phyloP scores from a whole-genome alignment of 2,797 vertebrate genomes.

The Erethizon dorsatum region DNA sequence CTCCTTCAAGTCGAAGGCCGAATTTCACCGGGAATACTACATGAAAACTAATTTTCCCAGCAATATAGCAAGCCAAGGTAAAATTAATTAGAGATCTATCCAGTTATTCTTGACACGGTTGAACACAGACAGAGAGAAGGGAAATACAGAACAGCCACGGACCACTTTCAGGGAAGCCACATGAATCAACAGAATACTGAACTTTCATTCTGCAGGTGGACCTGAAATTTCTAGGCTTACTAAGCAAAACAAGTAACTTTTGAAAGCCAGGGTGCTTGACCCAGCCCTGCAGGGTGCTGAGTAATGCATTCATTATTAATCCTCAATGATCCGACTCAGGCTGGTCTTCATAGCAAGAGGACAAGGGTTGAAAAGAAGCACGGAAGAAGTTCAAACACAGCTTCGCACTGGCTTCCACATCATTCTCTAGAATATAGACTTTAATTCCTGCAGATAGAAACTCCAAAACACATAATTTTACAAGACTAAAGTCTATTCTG shows the following conservation, averaged over 20 bases:
- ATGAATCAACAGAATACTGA: slow-evolving; percentile 58
- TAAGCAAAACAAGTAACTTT: slow-evolving; percentile 81
- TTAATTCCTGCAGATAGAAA: slow-evolving; percentile 56
- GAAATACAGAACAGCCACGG: background rate
- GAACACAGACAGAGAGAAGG: background rate
- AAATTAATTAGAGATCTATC: background rate
- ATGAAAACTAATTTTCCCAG: background rate
- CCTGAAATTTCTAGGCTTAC: slow-evolving; percentile 69
- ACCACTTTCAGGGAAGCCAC: background rate
- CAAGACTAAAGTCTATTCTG: background rate
- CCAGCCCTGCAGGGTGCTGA: slow-evolving; percentile 69
- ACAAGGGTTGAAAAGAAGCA: slow-evolving; percentile 75
- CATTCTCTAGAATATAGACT: slow-evolving; percentile 37
- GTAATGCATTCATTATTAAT: slow-evolving; percentile 78
- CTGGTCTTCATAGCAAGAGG: slow-evolving; percentile 70
- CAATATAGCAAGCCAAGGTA: background rate
- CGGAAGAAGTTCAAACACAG: background rate
- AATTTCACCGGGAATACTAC: background rate
- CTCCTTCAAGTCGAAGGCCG: background rate
- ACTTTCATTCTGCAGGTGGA: slow-evolving; percentile 55
- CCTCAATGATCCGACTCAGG: slow-evolving; percentile 71
- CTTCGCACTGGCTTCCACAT: slow-evolving; percentile 48
- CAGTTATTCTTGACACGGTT: background rate
- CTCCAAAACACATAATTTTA: slow-evolving; percentile 40
- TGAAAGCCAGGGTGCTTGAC: slow-evolving; percentile 64